These are phyloP conservation scores for Malurus leucopterus DNA, from an alignment of 2,797 vertebrate species.

Conservation along the genomic window DNA sequence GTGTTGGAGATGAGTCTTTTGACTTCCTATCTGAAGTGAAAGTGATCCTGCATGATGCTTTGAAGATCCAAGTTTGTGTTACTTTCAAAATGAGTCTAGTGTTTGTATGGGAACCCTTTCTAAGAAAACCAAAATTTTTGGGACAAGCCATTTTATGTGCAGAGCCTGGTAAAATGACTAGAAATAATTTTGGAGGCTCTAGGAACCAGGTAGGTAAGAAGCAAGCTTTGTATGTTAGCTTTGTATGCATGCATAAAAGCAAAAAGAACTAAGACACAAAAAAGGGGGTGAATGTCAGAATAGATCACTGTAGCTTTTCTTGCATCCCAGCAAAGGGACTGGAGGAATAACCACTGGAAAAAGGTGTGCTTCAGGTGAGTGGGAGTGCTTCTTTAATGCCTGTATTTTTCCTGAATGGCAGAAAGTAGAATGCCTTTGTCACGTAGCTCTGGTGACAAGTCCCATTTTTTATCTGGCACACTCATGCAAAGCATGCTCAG, in stretches of 20 bases:
- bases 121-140: not conserved
- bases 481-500: not conserved
- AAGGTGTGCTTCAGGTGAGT: not conserved
- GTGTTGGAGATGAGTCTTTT: not conserved
- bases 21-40: not conserved
- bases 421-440: not conserved
- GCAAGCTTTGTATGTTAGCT: not conserved
- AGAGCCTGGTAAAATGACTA: not conserved
- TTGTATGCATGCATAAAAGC: not conserved
- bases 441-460: not conserved
- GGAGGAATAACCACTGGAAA: not conserved
- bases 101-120: not conserved
- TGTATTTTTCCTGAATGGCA: not conserved
- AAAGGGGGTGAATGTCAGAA: not conserved
- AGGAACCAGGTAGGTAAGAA: not conserved
- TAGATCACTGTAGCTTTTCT: not conserved
- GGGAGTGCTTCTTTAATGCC: not conserved
- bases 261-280: not conserved
- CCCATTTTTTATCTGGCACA: not conserved
- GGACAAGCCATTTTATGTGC: not conserved
- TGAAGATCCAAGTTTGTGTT: not conserved
- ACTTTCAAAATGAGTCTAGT: not conserved
- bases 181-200: not conserved
- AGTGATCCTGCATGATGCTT: not conserved
- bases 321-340: not conserved